A percentile compares a stretch with the other conserved stretches of the same genome.
Conservation (phyloP, 2,888 invertebrate species). For the Rhogogaster chlorosoma region DNA sequence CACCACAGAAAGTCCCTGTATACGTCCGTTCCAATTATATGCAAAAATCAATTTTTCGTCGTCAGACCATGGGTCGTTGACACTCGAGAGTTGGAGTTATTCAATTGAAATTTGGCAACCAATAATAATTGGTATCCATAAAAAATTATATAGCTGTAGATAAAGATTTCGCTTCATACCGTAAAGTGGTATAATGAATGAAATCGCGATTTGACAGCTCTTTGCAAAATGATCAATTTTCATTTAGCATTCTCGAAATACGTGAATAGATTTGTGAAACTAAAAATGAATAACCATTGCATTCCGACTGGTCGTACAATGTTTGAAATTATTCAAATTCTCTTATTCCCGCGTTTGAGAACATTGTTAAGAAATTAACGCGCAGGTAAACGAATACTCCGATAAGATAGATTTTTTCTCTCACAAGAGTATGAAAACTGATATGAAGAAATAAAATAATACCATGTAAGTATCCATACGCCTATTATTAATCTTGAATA, state of each 20-base stretch:
- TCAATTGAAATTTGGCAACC: background rate
- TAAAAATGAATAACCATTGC: background rate
- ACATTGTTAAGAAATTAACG: background rate
- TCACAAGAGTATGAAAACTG: background rate
- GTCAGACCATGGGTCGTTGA: background rate
- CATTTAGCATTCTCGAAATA: background rate
- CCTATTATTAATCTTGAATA: background rate
- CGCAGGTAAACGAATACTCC: background rate
- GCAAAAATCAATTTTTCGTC: background rate
- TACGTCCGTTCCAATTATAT: background rate
- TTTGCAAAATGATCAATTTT: background rate
- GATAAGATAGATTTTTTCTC: background rate
- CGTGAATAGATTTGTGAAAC: background rate
- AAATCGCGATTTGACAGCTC: background rate
- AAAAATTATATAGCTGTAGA: background rate
- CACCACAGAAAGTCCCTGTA: too few relatives aligned
- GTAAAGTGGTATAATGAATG: background rate
- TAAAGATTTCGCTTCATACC: background rate
- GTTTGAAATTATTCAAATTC: background rate
- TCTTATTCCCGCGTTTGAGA: background rate
- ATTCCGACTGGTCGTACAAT: background rate
- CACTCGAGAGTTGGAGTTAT: background rate
- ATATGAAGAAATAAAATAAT: background rate
- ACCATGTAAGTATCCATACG: background rate
- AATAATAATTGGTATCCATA: background rate